Base-by-base conservation (phyloP, 2,888 invertebrate species). In the Dryadula phaetusa region DNA sequence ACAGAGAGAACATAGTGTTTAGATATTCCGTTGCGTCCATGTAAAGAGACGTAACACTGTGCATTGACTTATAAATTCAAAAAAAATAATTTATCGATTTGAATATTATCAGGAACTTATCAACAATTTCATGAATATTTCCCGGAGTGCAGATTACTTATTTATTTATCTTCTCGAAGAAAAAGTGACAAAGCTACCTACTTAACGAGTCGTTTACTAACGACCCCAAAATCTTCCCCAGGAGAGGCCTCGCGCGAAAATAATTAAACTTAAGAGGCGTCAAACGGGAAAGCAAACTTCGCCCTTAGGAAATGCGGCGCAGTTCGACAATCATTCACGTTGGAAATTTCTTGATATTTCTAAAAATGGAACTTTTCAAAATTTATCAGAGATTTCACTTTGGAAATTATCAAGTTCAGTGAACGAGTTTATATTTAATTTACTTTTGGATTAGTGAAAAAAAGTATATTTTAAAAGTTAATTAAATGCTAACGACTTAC, bases 231-330 rank as follows among this genome's bases (percentile, higher is more conserved):
- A 20, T 54, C 37, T 28, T 4, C 0, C 49, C n/a, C 20, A 2
- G 12, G 20, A 16, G 14, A 37, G 18, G 20, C 18, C 37, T 20
- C 34, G 20, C 34, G 14, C 34, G 53, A 20, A 54, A 37, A 37
- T 54, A 54, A 54, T 54, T 54, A 54, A 37, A 54, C 12, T 20
- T 14, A 54, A 54, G 53, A 53, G 34, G 53, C 37, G 14, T 14
- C 20, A 7, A 54, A 54, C 53, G 37, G 34, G 34, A 34, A 47
- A 54, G 20, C 7, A 14, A 54, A 37, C 53, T 54, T 54, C 20
- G 18, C 32, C 32, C 12, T 5, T 53, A 14, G 34, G 18, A 18
- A 18, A 34, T 53, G 4, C 5, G 32, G 18, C 18, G n/a, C 20
- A 34, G 10, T 37, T 18, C 53, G 7, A 34, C 4, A 20, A 20